Percentiles rank a stretch among this genome's conserved stretches.
Conservation (phyloP, 2,113 vertebrate species). For the Bettongia penicillata region DNA sequence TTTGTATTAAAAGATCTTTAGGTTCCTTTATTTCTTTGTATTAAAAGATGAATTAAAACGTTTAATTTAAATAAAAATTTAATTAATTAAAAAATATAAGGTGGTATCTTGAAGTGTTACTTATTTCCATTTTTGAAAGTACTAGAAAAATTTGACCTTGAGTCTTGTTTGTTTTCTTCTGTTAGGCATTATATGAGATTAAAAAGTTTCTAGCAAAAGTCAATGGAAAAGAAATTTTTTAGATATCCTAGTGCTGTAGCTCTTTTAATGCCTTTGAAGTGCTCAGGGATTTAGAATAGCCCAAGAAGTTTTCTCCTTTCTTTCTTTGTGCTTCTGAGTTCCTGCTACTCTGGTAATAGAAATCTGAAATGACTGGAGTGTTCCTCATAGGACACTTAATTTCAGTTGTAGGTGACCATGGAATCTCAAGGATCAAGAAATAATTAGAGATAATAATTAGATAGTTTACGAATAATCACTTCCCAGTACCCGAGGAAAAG, state of each 20-base stretch:
- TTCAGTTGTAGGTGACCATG: neutral
- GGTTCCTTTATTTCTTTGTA: neutral
- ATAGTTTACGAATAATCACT: neutral
- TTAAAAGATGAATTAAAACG: neutral
- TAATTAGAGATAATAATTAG: neutral
- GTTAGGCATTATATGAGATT: neutral
- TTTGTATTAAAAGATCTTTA: neutral
- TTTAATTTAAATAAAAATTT: too few species aligned
- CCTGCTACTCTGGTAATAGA: neutral
- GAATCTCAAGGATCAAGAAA: neutral
- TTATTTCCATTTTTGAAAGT: neutral
- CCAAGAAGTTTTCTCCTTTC: neutral
- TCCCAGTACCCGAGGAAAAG: neutral
- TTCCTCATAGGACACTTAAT: neutral
- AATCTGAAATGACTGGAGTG: neutral
- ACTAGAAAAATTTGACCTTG: neutral
- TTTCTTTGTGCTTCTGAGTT: neutral
- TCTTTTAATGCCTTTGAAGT: neutral
- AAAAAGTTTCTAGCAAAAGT: neutral
- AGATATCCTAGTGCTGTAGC: neutral
- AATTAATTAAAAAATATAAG: too few species aligned
- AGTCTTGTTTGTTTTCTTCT: neutral
- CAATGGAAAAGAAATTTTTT: neutral
- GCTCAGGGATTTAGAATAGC: neutral
- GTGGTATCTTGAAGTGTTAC: neutral